Base-by-base conservation (phyloP, 1,140 invertebrate species). In the Ericerus pela region DNA sequence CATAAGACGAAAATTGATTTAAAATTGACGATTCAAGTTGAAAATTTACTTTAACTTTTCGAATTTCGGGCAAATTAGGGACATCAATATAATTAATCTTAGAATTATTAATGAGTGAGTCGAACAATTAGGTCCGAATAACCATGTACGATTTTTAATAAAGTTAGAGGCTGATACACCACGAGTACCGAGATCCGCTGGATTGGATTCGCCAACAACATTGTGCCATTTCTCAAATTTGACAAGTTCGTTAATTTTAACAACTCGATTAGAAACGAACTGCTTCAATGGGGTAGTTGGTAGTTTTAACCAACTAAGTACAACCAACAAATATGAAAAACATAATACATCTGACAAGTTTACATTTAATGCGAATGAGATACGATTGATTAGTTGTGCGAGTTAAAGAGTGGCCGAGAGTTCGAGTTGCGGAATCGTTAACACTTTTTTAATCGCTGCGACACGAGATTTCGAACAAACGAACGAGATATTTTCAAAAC, bases 341-440 rank as follows among this genome's bases (percentile, higher is more conserved):
- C 51, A 61, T 6, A 47, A 56, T 1, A 53, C 10, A 22, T 58
- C 38, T n/a, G n/a, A n/a, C n/a, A n/a, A n/a, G 11, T 37, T 8
- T 1, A 61, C 14, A 8, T 28, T 24, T 10, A 60, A 47, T 1
- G 56, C 37, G 4, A 26, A 22, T 41, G 51, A 51, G 0, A 60
- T 51, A 1, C 30, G 14, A 0, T 27, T 2, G 8, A 57, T 29
- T 29, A 65, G 51, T 43, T 58, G 24, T 10, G 61, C 60, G 2
- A 65, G 58, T 12, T 70, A 24, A 12, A 65, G 20, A 2, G 70
- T 69, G n/a, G 62, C 69, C 20, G 58, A 63, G 5, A 72, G 59
- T 60, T 72, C 70, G 41, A 71, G 54, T 36, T 66, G 16, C 0
- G 69, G 68, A 22, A 72, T 66, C 6, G 67, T 58, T n/a, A n/a